Evolutionary conservation across 2,888 invertebrate species (phyloP).

Genomic region (Drosophila mayaguana): DNA sequence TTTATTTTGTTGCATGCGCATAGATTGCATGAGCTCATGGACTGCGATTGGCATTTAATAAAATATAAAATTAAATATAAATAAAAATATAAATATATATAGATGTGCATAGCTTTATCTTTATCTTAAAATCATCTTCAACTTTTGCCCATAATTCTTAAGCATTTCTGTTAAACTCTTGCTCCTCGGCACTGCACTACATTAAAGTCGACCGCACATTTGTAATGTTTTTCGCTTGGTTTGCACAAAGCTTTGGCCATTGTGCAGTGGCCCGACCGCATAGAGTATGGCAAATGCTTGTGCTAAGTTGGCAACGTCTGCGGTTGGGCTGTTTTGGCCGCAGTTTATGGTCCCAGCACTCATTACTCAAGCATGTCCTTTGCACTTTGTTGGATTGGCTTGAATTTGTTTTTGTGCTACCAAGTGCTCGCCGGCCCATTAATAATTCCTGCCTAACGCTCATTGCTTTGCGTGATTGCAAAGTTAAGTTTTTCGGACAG

Average conservation of each 20-base stretch:
- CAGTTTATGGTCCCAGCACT: slow-evolving; percentile 49
- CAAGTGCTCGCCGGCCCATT: slow-evolving; percentile 27
- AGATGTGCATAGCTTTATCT: not conserved
- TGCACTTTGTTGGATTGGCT: slow-evolving; percentile 59
- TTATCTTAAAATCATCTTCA: no score
- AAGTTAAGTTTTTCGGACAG: slow-evolving; percentile 9
- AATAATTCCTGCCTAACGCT: slow-evolving; percentile 44
- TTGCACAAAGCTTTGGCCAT: slow-evolving; percentile 44
- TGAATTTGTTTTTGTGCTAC: slow-evolving; percentile 14
- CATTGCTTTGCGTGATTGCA: slow-evolving; percentile 45
- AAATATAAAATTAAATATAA: slow-evolving; percentile 1
- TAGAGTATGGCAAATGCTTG: slow-evolving; percentile 31
- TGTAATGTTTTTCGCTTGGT: slow-evolving; percentile 63
- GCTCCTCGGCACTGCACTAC: slow-evolving; percentile 16
- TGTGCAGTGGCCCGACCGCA: slow-evolving; percentile 42
- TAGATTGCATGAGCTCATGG: slow-evolving; percentile 7
- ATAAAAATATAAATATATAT: not conserved
- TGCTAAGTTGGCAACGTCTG: slow-evolving; percentile 45
- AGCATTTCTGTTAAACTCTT: not conserved
- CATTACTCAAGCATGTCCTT: slow-evolving; percentile 65
- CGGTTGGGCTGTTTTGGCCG: slow-evolving; percentile 38
- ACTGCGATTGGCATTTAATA: not conserved
- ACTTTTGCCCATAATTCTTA: not conserved
- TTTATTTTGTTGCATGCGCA: slow-evolving; percentile 40
- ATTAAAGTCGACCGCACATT: slow-evolving; percentile 59